Evolutionary conservation across 2,113 vertebrate genomes (phyloP).

Genomic region (Platysteira castanea): DNA sequence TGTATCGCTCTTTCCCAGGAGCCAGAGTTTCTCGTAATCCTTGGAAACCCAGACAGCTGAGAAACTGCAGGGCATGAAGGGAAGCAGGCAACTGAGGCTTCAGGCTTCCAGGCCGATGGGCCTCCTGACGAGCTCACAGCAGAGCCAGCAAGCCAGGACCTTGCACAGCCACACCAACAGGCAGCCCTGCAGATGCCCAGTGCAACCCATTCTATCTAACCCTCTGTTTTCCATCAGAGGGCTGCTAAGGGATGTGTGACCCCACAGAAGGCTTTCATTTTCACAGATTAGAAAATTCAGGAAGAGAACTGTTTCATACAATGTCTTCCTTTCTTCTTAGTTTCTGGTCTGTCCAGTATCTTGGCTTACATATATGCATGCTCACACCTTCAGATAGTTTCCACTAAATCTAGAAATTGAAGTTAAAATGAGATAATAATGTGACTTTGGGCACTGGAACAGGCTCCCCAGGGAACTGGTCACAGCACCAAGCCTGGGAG

Average conservation of each 20-base stretch:
- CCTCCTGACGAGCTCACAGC: accelerated
- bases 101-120: not conserved
- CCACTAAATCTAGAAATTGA: not conserved
- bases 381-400: not conserved
- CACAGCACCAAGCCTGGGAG: not conserved
- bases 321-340: not conserved
- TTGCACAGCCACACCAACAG: accelerated
- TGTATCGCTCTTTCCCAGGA: not conserved
- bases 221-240: not conserved
- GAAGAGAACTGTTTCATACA: not conserved
- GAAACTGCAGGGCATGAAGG: not conserved
- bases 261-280: not conserved
- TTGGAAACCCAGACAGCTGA: not conserved
- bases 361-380: not conserved
- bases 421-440: not conserved
- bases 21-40: not conserved
- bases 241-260: not conserved
- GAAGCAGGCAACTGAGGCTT: not conserved
- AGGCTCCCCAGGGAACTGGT: not conserved
- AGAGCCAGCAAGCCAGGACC: not conserved
- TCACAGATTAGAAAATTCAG: not conserved
- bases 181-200: accelerated
- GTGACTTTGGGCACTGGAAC: not conserved
- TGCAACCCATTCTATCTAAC: accelerated
- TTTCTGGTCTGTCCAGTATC: not conserved